Evolutionary conservation across 2,888 invertebrate species (phyloP).

Genomic region (Embidobia sp.): DNA sequence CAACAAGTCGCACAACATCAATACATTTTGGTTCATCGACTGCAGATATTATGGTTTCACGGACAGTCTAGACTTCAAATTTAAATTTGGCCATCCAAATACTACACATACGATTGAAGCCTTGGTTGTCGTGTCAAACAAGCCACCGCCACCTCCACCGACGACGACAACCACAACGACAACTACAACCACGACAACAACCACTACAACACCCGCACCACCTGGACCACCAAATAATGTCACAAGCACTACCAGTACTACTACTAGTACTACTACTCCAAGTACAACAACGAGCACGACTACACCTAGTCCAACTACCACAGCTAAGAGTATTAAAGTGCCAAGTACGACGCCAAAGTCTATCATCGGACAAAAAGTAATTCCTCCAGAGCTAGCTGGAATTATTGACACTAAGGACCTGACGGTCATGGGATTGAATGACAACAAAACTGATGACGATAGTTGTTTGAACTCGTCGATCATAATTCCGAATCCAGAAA

Average conservation of each 20-base stretch:
- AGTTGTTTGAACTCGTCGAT: slow-evolving; percentile 84
- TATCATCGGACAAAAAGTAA: slow-evolving; percentile 24
- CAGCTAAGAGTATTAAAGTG: not conserved
- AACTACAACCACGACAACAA: slow-evolving; percentile 58
- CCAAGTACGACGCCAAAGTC: slow-evolving; percentile 51
- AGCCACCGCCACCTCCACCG: slow-evolving; percentile 82
- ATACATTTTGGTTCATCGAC: slow-evolving; percentile 91
- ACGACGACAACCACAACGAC: slow-evolving; percentile 57
- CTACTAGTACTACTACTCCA: slow-evolving; percentile 8
- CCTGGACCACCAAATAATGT: too few species aligned
- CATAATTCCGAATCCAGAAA: slow-evolving; percentile 86
- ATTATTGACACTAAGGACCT: slow-evolving; percentile 43
- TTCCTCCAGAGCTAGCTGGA: slow-evolving; percentile 24
- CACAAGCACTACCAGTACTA: slow-evolving; percentile 1
- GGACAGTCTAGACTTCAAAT: slow-evolving; percentile 84
- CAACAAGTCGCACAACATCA: slow-evolving; percentile 83
- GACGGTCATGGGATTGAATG: slow-evolving; percentile 66
- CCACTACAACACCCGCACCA: slow-evolving; percentile 40
- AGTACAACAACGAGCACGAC: slow-evolving; percentile 8
- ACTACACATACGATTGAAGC: slow-evolving; percentile 86
- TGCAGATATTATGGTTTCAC: slow-evolving; percentile 87
- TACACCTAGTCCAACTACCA: slow-evolving; percentile 11
- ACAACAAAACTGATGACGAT: slow-evolving; percentile 81
- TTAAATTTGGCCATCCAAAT: slow-evolving; percentile 86
- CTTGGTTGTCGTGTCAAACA: slow-evolving; percentile 87